These are phyloP conservation scores for Apogon talboti DNA, from an alignment of 2,797 vertebrate species.

Conservation along the genomic window DNA sequence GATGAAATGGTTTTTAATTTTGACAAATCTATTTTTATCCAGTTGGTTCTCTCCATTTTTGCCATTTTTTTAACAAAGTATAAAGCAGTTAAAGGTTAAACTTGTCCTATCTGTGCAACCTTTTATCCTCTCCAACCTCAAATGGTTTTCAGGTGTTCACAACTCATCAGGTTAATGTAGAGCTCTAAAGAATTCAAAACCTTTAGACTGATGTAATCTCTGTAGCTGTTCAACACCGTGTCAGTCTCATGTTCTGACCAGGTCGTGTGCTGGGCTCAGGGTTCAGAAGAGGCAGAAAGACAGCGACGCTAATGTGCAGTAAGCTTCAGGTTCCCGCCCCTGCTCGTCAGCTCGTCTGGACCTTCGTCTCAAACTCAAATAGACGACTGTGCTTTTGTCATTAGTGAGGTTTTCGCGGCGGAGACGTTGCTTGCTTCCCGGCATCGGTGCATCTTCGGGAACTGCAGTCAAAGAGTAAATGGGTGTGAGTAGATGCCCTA, in stretches of 20 bases:
- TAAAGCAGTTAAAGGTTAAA: constrained; percentile 50
- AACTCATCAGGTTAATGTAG: constrained; percentile 72
- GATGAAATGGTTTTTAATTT: constrained; percentile 40
- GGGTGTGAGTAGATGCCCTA: neutral
- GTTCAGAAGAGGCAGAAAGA: constrained; percentile 7
- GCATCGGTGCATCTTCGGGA: neutral
- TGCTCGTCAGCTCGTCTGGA: neutral
- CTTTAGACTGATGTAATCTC: constrained; percentile 81
- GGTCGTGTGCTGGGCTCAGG: constrained; percentile 2
- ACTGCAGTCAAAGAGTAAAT: constrained; percentile 17
- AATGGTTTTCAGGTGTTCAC: constrained; percentile 65
- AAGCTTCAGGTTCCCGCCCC: constrained; percentile 20
- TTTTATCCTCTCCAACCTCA: constrained; percentile 45
- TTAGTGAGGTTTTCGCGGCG: constrained; percentile 1
- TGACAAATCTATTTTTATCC: constrained; percentile 78
- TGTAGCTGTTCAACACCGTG: constrained; percentile 79
- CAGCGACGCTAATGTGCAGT: neutral
- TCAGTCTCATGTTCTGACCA: constrained; percentile 22
- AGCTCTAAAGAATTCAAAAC: constrained; percentile 63
- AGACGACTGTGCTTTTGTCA: constrained; percentile 4
- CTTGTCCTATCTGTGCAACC: constrained; percentile 43
- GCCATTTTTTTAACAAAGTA: constrained; percentile 34
- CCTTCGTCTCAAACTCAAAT: constrained; percentile 1
- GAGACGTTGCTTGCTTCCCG: constrained; percentile 19
- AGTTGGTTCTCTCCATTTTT: constrained; percentile 51